Evolutionary conservation across 2,113 vertebrate species (phyloP).

Genomic region (Kobus ellipsiprymnus): DNA sequence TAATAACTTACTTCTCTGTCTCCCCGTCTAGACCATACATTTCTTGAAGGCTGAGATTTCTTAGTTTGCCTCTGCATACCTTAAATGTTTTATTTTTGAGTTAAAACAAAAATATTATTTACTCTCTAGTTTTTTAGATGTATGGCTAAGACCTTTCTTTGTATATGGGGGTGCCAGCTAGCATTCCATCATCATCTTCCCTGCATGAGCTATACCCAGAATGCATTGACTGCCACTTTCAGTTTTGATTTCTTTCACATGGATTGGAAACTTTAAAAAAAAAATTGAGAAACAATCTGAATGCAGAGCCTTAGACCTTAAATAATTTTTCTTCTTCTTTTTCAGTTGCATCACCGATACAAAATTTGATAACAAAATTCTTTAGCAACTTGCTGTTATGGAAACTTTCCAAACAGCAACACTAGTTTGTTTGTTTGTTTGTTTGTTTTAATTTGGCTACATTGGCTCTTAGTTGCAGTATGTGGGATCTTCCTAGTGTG

Average conservation of each 20-base stretch:
- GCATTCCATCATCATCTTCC: background rate
- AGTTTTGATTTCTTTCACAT: background rate
- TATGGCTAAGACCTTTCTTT: background rate
- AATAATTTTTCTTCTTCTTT: background rate
- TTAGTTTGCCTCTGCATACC: background rate
- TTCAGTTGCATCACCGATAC: background rate
- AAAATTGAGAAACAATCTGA: background rate
- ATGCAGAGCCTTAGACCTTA: background rate
- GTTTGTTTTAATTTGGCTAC: background rate
- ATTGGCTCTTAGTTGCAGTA: background rate
- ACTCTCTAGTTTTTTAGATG: background rate
- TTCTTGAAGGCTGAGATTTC: background rate
- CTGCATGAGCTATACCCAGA: background rate
- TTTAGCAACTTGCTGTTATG: constrained; percentile 1
- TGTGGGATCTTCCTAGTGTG: background rate
- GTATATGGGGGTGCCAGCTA: background rate
- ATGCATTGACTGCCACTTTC: background rate
- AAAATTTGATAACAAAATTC: background rate
- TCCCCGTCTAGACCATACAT: background rate
- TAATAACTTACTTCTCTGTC: background rate
- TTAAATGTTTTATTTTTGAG: background rate
- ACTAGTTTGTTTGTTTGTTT: background rate
- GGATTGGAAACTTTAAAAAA: background rate
- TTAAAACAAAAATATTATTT: background rate
- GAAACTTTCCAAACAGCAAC: background rate